Base-by-base conservation (phyloP, 2,888 invertebrate species). In the Tenthredo livida region DNA sequence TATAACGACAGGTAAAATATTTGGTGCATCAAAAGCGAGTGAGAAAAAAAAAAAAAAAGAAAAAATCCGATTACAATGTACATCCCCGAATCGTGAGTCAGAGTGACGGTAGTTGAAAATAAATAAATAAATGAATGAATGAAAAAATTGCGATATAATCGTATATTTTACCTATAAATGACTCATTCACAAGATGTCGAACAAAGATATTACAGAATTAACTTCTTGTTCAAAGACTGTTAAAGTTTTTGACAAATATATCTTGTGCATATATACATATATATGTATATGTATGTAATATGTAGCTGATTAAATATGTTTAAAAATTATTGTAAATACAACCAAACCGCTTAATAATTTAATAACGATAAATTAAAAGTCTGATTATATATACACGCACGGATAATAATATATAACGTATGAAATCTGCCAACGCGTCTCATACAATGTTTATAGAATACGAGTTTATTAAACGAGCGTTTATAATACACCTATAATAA, bases 51-150 rank as follows among this genome's bases (percentile, higher is more conserved):
- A 33, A 33, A 4, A 33, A 33, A 29, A 67, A 67, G 2, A 67
- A 33, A 7, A 37, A 67, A 67, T 65, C 29, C 21, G 25, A 65
- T 21, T 65, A 65, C n/a, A n/a, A n/a, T 21, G 50, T 58, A 58
- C 33, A 33, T 67, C 67, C 67, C 33, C 67, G 67, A 17, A 33
- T 67, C 67, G 67, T 67, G 67, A 67, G 12, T 67, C 67, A 67
- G 25, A 67, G 2, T 33, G 15, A 33, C 15, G 33, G 17, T 17
- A 70, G 21, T n/a, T 58, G 21, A 58, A 21, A n/a, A n/a, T 21
- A 58, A 58, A n/a, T n/a, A 33, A 33, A 33, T 3, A 33, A 33
- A 29, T 29, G 0, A 33, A 33, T 33, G 4, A 33, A 33, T 33
- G n/a, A 33, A 9, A 50, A 17, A 50, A 50, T 50, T 50, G 17